Evolutionary conservation across 2,797 vertebrate species (phyloP), one percentile per base, ranked within the genome.

Genomic region (Sebastes goodei): DNA sequence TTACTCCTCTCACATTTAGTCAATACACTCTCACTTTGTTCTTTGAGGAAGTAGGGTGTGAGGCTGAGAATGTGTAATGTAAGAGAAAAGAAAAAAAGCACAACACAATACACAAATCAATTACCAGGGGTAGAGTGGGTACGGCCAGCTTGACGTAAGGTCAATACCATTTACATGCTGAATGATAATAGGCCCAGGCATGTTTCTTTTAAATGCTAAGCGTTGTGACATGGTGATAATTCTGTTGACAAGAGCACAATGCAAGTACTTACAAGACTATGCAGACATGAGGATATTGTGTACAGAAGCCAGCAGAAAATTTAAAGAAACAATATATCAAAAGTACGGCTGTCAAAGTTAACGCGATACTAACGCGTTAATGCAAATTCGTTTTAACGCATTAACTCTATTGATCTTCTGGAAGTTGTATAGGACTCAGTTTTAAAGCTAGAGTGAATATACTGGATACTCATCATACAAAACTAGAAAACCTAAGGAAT

Each of bases 21-120:
- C 92, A 89, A 94, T 93, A 87, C 78, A 79, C 88, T 90, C 81
- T 90, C 89, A 83, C 93, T 95, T 94, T 95, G 92, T 95, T 93
- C 90, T 92, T 21, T 77, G 68, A 81, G 84, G 75, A 89, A 90
- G 88, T 75, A 73, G 81, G 82, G 83, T 82, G 91, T 76, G 74
- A 86, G 83, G 74, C 81, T 84, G 84, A 86, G 88, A 85, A 78
- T 84, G 82, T 81, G 76, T 85, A 84, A 93, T 92, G 91, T 84
- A 81, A 92, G 88, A 80, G 78, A 81, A 87, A 87, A 88, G 64
- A 81, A 93, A 81, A 81, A 93, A 88, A 86, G 79, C 67, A 78
- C 78, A 80, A 84, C 82, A 79, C 76, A 88, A 88, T 81, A 89
- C 74, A 89, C 80, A 90, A 88, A 92, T 84, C 74, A 86, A 71